Conservation (phyloP, 1,140 invertebrate genomes). For the Drosophila neocordata region DNA sequence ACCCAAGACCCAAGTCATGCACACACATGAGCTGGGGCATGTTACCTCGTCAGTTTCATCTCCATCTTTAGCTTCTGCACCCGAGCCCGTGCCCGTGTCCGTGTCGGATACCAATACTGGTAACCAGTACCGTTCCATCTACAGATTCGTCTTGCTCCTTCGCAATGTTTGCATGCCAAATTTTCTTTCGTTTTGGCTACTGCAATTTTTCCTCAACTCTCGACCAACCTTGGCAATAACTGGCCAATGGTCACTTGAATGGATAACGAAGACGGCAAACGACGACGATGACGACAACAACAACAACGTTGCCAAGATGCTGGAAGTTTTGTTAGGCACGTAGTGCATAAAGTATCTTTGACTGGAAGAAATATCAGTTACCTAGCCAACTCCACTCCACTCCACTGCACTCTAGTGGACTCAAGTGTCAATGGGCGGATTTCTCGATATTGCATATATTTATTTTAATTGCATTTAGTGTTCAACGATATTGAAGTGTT, state of each 20-base stretch:
- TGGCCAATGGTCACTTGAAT: constrained; percentile 48
- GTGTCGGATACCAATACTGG: too few species aligned
- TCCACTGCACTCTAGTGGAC: neutral
- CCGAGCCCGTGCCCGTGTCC: neutral
- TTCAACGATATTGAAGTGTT: constrained; percentile 16
- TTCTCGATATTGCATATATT: constrained; percentile 68
- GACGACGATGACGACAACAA: neutral
- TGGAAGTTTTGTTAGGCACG: constrained; percentile 57
- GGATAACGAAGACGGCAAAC: constrained; percentile 24
- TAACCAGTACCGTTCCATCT: neutral
- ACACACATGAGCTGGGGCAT: constrained; percentile 48
- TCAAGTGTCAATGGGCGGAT: constrained; percentile 40
- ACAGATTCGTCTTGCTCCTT: constrained; percentile 1
- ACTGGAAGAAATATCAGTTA: constrained; percentile 56
- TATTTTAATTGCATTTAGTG: constrained; percentile 68
- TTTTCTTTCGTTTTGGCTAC: constrained; percentile 54
- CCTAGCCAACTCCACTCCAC: neutral
- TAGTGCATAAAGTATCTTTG: constrained; percentile 64
- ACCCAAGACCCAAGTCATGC: constrained; percentile 38
- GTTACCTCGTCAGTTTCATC: constrained; percentile 25
- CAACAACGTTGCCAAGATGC: constrained; percentile 18
- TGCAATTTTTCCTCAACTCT: constrained; percentile 53
- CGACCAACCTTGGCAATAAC: constrained; percentile 62
- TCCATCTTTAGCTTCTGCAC: too few species aligned
- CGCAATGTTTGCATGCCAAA: constrained; percentile 47